Base-by-base conservation (phyloP, 2,888 invertebrate genomes). In the Brachyptera risi region DNA sequence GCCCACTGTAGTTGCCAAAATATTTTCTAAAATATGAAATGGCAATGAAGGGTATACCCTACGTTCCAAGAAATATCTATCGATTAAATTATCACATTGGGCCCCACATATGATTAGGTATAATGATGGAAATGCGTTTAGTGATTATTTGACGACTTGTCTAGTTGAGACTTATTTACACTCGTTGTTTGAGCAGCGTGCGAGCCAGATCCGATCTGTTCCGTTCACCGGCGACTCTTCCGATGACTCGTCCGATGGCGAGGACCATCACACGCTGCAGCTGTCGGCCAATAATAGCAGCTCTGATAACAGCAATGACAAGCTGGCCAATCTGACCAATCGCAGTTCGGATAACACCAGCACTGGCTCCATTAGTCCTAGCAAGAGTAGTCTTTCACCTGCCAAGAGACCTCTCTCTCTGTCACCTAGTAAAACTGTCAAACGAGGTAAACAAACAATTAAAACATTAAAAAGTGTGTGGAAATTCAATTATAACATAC, bases 201-300 rank as follows among this genome's bases (percentile, higher is more conserved):
- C 96, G 67, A 94, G 95, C 75, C 96, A 96, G 78, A 96, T 96
- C 69, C 83, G 96, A 68, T 95, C 94, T 47, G 92, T 95, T 84
- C 96, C 96, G 7, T 96, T 96, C 73, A 92, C 92, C 15, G 96
- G 95, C 1, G 96, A 96, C 69, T 94, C 94, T 3, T 92, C 93
- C 0, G 93, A 93, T 71, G 96, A 96, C 73, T 95, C 94, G 1
- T 94, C 94, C 9, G 96, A 96, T 72, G 94, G 95, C 26, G 94
- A 94, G 74, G 91, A 87, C 59, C 77, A 78, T 64, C 76, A 77
- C 67, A 19, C 19, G 73, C 72, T 50, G 68, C 68, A 26, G 68
- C 68, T 27, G 70, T 66, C 40, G 69, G 69, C 60, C 68, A 77
- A 75, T 35, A 75, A 74, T 67, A 78, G 76, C 35, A 72, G 76